Evolutionary conservation across 1,140 invertebrate species (phyloP).

Genomic region (Epicauta chinensis): DNA sequence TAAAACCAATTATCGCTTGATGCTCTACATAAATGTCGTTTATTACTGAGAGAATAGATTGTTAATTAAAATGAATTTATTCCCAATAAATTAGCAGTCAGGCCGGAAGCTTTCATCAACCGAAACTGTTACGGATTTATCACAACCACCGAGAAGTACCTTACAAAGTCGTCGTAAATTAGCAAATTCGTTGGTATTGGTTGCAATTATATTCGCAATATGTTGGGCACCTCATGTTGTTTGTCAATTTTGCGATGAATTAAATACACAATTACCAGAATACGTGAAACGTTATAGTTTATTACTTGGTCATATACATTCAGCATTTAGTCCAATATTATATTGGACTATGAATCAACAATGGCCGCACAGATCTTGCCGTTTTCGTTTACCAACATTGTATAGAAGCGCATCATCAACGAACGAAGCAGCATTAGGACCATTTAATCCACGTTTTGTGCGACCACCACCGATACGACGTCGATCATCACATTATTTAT

Average conservation of each 20-base stretch:
- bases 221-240: conserved; percentile 71
- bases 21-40: too few species aligned
- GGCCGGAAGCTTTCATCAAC: not conserved
- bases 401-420: conserved; percentile 53
- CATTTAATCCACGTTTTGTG: conserved; percentile 63
- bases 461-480: conserved; percentile 53
- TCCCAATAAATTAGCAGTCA: too few species aligned
- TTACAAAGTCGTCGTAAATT: conserved; percentile 57
- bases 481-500: conserved; percentile 58
- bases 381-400: conserved; percentile 25
- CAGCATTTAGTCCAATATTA: conserved; percentile 68
- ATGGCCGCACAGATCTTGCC: conserved; percentile 46
- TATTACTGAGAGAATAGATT: too few species aligned
- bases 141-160: conserved; percentile 56
- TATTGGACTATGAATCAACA: conserved; percentile 71
- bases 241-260: conserved; percentile 54
- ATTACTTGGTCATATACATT: conserved; percentile 67
- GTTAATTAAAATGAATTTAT: not conserved
- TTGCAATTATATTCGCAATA: conserved; percentile 60
- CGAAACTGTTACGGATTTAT: conserved; percentile 20
- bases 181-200: conserved; percentile 62
- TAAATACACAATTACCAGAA: conserved; percentile 41
- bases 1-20: too few species aligned
- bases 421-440: conserved; percentile 67
- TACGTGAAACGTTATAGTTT: conserved; percentile 54